Base-by-base conservation (phyloP, 2,113 vertebrate genomes). In the Orientallactaga bullata region DNA sequence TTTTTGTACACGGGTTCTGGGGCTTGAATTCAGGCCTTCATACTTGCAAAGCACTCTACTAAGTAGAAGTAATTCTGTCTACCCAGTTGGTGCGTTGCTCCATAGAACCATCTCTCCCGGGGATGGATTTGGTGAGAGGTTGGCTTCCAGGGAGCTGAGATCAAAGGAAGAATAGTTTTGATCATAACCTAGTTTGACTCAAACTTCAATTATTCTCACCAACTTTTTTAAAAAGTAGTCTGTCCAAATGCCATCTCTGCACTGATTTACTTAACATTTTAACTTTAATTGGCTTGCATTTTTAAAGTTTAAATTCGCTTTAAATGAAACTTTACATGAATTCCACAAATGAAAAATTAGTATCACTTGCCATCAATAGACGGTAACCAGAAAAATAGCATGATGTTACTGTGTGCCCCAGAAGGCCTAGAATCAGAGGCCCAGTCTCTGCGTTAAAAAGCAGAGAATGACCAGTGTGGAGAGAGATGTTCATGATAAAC, bases 351-450 rank as follows among this genome's bases (percentile, higher is more conserved):
- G 24, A 74, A 55, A 92, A 94, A 86, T 24, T 28, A 11, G 37
- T 71, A 20, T 74, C 63, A 60, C 20, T 42, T 71, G 42, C 30
- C 55, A 94, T 58, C 58, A 93, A 82, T 55, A 79, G 69, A 79
- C 82, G 37, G 18, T 83, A 89, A 76, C 32, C 18, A 37, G 28
- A 69, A 92, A 93, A 82, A 81, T 20, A 91, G 83, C 82, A 42
- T 73, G n/a, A 85, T 55, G 13, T 65, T 72, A 65, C 42, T 9
- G 37, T 6, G 12, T 60, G 85, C 28, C 39, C 1, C 24, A 17
- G 18, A 61, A 37, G 66, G 26, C 51, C 37, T 51, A n/a, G 65
- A 65, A 78, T 28, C 24, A 37, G 30, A 79, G 55, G 24, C 63
- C 51, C 4, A 8, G 6, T n/a, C 15, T 76, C 65, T 2, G 0